A percentile compares a stretch with the other conserved stretches of the same genome.
Conservation (phyloP, 2,888 invertebrate species). For the Morpho deidamia region DNA sequence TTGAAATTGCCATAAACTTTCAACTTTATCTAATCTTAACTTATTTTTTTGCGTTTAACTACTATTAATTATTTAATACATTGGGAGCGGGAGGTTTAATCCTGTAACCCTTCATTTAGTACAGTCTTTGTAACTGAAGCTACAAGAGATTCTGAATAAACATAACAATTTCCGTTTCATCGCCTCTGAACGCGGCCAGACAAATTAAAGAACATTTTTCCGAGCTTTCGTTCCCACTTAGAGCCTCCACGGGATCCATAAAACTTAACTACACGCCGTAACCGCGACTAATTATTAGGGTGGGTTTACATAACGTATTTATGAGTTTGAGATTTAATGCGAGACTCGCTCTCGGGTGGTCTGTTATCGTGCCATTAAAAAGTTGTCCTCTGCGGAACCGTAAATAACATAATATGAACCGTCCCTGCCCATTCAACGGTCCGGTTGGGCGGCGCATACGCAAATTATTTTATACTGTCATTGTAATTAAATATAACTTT, state of each 20-base stretch:
- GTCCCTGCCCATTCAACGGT: conserved; percentile 32
- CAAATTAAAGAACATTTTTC: conserved; percentile 75
- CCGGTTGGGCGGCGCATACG: conserved; percentile 22
- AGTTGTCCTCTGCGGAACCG: conserved; percentile 71
- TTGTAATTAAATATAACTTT: too few relatives aligned
- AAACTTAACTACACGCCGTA: conserved; percentile 74
- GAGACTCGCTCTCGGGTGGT: conserved; percentile 67
- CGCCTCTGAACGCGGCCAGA: conserved; percentile 57
- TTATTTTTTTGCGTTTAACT: too few relatives aligned
- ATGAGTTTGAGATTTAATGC: conserved; percentile 74
- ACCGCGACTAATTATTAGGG: conserved; percentile 77
- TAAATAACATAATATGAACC: conserved; percentile 69
- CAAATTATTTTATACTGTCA: conserved; percentile 16
- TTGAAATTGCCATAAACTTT: too few relatives aligned
- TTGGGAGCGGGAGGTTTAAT: background rate
- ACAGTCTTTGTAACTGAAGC: conserved; percentile 32
- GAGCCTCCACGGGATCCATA: conserved; percentile 57
- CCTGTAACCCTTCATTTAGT: background rate
- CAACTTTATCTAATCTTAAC: too few relatives aligned
- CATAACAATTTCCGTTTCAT: conserved; percentile 70
- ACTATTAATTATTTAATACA: too few relatives aligned
- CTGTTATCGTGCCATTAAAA: conserved; percentile 76
- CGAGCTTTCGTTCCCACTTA: conserved; percentile 51
- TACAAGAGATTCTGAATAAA: conserved; percentile 61
- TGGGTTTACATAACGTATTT: conserved; percentile 77